Percentiles rank a stretch among this genome's conserved stretches.
These are phyloP conservation scores for Caenorhabditis latens DNA, from an alignment of 1,140 invertebrate genomes.

Conservation along the genomic window DNA sequence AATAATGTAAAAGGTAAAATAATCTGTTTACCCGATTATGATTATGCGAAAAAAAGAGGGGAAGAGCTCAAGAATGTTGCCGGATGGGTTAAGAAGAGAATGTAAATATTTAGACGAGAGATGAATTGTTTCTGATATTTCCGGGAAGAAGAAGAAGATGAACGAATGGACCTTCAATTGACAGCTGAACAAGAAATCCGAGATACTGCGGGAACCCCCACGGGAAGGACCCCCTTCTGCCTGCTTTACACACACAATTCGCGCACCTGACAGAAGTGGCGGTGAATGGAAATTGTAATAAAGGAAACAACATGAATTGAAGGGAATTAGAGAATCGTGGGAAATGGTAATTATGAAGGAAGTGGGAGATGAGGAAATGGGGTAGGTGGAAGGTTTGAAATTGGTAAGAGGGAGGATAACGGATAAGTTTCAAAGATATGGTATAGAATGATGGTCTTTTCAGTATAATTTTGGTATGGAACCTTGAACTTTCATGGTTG, in stretches of 20 bases:
- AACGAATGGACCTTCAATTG: neutral
- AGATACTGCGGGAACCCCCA: constrained; percentile 15
- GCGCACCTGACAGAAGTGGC: constrained; percentile 16
- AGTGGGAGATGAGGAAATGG: neutral
- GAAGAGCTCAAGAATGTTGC: neutral
- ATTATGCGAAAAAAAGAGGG: neutral
- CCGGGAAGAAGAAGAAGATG: neutral
- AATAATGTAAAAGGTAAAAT: constrained; percentile 38
- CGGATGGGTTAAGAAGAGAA: neutral
- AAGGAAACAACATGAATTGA: constrained; percentile 8
- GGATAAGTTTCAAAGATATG: no score
- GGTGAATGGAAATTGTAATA: constrained; percentile 21
- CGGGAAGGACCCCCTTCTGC: neutral
- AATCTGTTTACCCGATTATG: constrained; percentile 39
- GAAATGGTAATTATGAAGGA: constrained; percentile 38
- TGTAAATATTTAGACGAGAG: constrained; percentile 44
- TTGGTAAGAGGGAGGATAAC: no score
- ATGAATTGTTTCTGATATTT: constrained; percentile 24
- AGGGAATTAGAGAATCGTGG: constrained; percentile 44
- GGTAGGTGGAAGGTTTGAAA: no score
- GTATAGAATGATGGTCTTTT: neutral
- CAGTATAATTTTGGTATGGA: no score
- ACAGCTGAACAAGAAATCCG: neutral
- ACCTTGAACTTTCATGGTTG: no score
- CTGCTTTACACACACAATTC: constrained; percentile 18